Evolutionary conservation across 2,113 vertebrate species (phyloP).

Genomic region (Dipodomys spectabilis): DNA sequence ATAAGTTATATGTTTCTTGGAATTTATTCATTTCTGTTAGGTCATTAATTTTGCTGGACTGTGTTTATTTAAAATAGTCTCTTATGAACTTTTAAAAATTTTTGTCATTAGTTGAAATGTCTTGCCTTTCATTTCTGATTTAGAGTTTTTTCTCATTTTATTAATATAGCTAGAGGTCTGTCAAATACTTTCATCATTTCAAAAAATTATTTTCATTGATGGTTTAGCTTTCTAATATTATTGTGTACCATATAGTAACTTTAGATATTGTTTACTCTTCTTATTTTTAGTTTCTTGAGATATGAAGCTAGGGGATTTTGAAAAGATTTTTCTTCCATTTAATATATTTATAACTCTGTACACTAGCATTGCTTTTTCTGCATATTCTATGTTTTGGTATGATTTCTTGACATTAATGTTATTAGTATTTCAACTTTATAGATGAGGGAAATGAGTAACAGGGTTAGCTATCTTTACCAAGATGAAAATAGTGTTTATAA

Average conservation of each 20-base stretch:
- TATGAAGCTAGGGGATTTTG: no score
- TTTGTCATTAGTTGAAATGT: neutral
- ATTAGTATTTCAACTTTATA: neutral
- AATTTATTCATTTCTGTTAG: neutral
- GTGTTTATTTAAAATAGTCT: neutral
- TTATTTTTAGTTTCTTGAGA: no score
- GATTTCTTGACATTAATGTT: neutral
- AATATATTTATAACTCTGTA: neutral
- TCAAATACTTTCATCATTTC: neutral
- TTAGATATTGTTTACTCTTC: no score
- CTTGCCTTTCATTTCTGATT: neutral
- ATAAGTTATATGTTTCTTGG: neutral
- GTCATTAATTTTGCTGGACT: neutral
- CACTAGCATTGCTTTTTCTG: neutral
- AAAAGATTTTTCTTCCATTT: neutral
- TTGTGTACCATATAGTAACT: neutral
- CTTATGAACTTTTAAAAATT: neutral
- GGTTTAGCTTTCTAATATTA: neutral
- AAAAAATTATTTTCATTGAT: neutral
- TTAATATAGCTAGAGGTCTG: neutral
- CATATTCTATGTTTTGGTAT: neutral
- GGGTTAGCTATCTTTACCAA: neutral
- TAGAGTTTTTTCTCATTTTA: neutral
- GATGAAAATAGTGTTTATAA: conserved; percentile 21
- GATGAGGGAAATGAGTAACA: conserved; percentile 8